Evolutionary conservation across 2,113 vertebrate genomes (phyloP).

Genomic region (Leptobrachium leishanense): DNA sequence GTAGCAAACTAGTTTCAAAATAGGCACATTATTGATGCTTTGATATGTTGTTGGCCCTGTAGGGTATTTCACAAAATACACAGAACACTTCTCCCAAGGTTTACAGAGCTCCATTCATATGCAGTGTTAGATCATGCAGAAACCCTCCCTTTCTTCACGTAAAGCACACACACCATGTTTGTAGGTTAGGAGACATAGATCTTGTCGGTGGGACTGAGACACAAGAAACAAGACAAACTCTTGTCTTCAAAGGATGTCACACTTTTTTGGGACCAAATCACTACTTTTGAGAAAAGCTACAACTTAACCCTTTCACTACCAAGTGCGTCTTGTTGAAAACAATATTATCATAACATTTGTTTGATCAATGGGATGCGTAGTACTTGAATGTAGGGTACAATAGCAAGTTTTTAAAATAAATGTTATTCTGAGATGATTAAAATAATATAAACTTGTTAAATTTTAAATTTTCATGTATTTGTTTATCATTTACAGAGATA

Average conservation of each 20-base stretch:
- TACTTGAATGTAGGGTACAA: no score
- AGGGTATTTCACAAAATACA: not conserved
- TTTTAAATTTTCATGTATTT: no score
- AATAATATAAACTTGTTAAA: no score
- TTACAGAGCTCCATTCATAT: constrained; percentile 34
- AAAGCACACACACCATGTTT: not conserved
- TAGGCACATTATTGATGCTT: not conserved
- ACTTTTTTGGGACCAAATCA: not conserved
- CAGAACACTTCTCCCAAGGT: not conserved
- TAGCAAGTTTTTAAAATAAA: no score
- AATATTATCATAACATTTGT: no score
- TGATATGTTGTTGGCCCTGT: not conserved
- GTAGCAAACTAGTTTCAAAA: no score
- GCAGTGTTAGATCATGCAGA: not conserved
- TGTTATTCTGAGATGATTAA: no score
- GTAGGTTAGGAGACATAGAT: not conserved
- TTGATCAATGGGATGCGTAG: no score
- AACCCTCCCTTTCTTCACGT: not conserved
- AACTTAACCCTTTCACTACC: no score
- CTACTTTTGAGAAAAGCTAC: not conserved
- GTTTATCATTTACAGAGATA: no score
- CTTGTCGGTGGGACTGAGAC: not conserved
- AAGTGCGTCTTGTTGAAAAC: no score
- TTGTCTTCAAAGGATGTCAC: not conserved
- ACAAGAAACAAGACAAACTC: not conserved